A percentile compares a stretch with the other conserved stretches of the same genome.
phyloP scores from a whole-genome alignment of 2,797 vertebrate species.

The Chromis chromis region DNA sequence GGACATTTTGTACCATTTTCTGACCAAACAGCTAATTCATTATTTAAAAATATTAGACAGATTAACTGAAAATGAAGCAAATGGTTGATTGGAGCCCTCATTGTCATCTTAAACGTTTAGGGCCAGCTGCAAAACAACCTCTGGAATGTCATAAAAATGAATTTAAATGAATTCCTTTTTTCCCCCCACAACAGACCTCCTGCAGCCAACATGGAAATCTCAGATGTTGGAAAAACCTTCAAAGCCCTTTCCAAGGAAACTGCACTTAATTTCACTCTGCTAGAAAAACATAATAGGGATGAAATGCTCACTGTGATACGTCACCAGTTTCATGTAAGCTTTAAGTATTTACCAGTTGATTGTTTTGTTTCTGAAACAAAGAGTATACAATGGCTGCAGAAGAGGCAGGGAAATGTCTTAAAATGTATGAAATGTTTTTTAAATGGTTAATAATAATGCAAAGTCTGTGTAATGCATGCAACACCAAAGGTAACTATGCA shows the following conservation, averaged over 20 bases:
- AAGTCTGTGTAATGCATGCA: background rate
- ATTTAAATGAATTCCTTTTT: too few relatives aligned
- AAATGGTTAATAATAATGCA: background rate
- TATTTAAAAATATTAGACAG: too few relatives aligned
- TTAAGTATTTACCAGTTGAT: background rate
- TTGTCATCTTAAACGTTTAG: background rate
- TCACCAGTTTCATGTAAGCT: slow-evolving; percentile 10
- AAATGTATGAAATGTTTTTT: background rate
- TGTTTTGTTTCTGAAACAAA: background rate
- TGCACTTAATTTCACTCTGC: background rate
- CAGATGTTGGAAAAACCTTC: slow-evolving; percentile 13
- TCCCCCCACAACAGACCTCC: background rate
- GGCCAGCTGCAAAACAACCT: background rate
- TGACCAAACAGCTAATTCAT: too few relatives aligned
- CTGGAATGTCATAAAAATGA: background rate
- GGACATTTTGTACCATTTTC: too few relatives aligned
- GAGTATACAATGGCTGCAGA: background rate
- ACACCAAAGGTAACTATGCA: background rate
- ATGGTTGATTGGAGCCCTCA: too few relatives aligned
- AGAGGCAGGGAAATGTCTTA: background rate
- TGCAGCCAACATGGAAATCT: background rate
- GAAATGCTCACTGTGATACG: slow-evolving; percentile 29
- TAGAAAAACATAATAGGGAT: slow-evolving; percentile 9
- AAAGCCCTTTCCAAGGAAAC: slow-evolving; percentile 1
- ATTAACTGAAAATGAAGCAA: too few relatives aligned